Base-by-base conservation (phyloP, 2,888 invertebrate species). In the Lycia hirtaria region DNA sequence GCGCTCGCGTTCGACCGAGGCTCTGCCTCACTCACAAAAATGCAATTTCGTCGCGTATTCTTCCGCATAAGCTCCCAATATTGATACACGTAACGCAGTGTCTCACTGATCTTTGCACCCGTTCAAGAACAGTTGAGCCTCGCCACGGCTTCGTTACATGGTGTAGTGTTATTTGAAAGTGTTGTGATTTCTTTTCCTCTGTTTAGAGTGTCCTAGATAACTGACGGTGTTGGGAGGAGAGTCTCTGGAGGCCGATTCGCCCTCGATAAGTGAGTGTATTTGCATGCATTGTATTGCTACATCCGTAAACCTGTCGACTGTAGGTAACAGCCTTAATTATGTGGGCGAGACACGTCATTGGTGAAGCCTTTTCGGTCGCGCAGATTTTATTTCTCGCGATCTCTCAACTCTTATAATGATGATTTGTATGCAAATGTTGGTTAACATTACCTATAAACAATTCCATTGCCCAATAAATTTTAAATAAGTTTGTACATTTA, bases 281-380 rank as follows among this genome's bases (percentile, higher is more conserved):
- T 83, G 84, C 85, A 88, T 88, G 83, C 71, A 76, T 73, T 73
- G 67, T 77, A 67, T 73, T 76, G 76, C 71, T 72, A 78, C 74
- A 85, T 87, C 83, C 84, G 83, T 80, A 71, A 57, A 56, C 53
- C 81, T 78, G 76, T 68, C 69, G 71, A 71, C 57, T 67, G 69
- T 63, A 41, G 35, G 32, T 48, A 55, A 48, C 15, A 51, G 45
- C 65, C 65, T 68, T 72, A 58, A 65, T 56, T 69, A 76, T 78
- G 87, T 87, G 83, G 86, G 84, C 76, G 87, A 78, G 89, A 90
- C 91, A 91, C 91, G 91, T 92, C 89, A 89, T 77, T 75, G 72
- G 72, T 68, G 64, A 69, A 75, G 73, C 82, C 80, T 80, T 82
- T 78, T 83, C 72, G 37, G 74, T 69, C 61, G 43, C 48, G 47